Conservation (phyloP, 1,140 invertebrate species). For the Formica selysi region DNA sequence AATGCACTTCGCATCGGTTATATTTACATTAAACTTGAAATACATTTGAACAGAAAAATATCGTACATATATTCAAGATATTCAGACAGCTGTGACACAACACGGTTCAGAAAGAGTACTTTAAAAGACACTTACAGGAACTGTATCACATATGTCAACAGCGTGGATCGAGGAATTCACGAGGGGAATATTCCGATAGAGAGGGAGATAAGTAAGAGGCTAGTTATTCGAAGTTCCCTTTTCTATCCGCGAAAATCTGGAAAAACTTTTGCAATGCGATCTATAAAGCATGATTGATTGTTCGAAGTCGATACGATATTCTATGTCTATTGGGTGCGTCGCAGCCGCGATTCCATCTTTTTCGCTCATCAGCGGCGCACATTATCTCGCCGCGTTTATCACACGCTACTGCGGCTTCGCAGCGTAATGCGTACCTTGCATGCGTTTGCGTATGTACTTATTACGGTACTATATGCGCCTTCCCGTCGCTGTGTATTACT, state of each 20-base stretch:
- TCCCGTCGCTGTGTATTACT: background rate
- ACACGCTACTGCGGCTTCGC: background rate
- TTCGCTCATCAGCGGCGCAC: conserved; percentile 3
- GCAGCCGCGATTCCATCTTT: background rate
- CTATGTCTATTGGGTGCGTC: background rate
- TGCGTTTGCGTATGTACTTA: conserved; percentile 13
- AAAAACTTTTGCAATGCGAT: background rate
- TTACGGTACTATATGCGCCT: background rate
- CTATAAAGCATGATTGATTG: background rate
- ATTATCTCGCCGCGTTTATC: conserved; percentile 59
- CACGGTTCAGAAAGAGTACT: conserved; percentile 25
- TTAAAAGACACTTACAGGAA: conserved; percentile 58
- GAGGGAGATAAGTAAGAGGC: background rate
- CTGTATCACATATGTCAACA: conserved; percentile 51
- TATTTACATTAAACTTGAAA: conserved; percentile 30
- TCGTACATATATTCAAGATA: conserved; percentile 37
- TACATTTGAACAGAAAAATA: background rate
- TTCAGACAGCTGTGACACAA: conserved; percentile 54
- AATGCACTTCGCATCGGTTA: background rate
- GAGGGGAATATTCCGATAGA: background rate
- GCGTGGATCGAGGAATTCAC: conserved; percentile 31
- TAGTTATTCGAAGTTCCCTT: conserved; percentile 1
- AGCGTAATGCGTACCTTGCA: background rate
- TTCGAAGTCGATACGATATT: background rate
- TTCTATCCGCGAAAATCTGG: no score